Evolutionary conservation across 2,888 invertebrate species (phyloP), one percentile per base, ranked within the genome.

Genomic region (Corythucha ciliata): DNA sequence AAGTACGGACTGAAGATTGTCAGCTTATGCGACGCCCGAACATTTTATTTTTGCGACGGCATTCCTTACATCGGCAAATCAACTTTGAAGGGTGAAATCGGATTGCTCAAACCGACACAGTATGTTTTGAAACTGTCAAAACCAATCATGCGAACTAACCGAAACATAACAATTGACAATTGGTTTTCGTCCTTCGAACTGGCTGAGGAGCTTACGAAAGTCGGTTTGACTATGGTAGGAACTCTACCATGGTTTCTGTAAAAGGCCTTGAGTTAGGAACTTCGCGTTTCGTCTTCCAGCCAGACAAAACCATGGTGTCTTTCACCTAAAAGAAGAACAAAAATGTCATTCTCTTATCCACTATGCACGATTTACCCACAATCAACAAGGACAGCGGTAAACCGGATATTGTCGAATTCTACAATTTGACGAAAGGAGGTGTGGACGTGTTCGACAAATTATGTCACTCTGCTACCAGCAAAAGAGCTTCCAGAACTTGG

Each of bases 221-320:
- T 54, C 34, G 54, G 50, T 32, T 24, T 54, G 5, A 58, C 48
- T 4, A 5, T 45, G 12, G 48, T 53, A 25, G 58, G 56, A 26
- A 58, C 57, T 44, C 66, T 64, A 21, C 4, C 36, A 36, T 62
- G 62, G 49, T 64, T 66, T 54, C 47, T 58, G 16, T 57, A 59
- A 6, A 39, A 33, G 41, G 45, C 16, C 49, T 59, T 34, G 20
- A 45, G 29, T 54, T 57, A 32, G 54, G 53, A 39, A 57, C 62
- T 14, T 57, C 59, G 12, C 27, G 62, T 10, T 64, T 63, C 57
- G 60, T 61, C 5, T 61, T 60, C 54, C 59, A 61, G 45, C 52
- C 60, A 32, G 53, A 62, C 26, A 34, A 52, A 18, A 63, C 60
- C 22, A 55, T 60, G 32, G 62, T 63, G 3, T 64, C 61, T 2